A percentile compares a stretch with the other conserved stretches of the same genome.
phyloP scores from a whole-genome alignment of 2,113 vertebrate genomes.

The Austrofundulus limnaeus region DNA sequence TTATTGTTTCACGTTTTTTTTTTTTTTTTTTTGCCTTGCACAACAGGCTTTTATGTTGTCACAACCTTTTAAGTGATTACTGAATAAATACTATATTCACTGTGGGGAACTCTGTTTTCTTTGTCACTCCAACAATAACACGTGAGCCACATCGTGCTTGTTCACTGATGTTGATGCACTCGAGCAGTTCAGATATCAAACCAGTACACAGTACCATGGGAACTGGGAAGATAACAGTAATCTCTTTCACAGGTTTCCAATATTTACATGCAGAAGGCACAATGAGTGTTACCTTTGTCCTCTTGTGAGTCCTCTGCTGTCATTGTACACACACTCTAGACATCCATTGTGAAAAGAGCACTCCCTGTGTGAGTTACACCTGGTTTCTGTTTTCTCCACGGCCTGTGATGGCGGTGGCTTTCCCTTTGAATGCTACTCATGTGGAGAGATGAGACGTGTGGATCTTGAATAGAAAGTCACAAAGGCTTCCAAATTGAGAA shows the following conservation, averaged over 20 bases:
- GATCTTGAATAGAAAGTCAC: slow-evolving; percentile 73
- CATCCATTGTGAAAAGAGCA: slow-evolving; percentile 51
- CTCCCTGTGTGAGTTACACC: slow-evolving; percentile 67
- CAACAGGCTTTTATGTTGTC: slow-evolving; percentile 7
- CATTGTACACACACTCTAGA: slow-evolving; percentile 23
- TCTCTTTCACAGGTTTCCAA: slow-evolving; percentile 60
- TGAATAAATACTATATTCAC: slow-evolving; percentile 6
- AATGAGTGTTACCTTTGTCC: slow-evolving; percentile 72
- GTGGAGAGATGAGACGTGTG: slow-evolving; percentile 77
- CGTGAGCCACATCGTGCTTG: slow-evolving; percentile 27
- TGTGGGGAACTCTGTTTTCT: slow-evolving; percentile 8
- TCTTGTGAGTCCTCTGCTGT: slow-evolving; percentile 38
- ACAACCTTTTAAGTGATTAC: slow-evolving; percentile 8
- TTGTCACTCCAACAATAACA: slow-evolving; percentile 4
- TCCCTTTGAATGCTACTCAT: slow-evolving; percentile 70
- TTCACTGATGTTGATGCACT: slow-evolving; percentile 39
- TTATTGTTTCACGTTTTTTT: no score
- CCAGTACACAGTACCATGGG: slow-evolving; percentile 47
- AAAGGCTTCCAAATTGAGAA: slow-evolving; percentile 69
- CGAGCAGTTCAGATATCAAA: slow-evolving; percentile 39
- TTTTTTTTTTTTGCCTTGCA: no score
- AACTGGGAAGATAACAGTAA: slow-evolving; percentile 63
- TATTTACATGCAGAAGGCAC: slow-evolving; percentile 40
- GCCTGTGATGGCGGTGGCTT: slow-evolving; percentile 48
- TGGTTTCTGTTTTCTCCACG: slow-evolving; percentile 73